Base-by-base conservation (phyloP, 2,797 vertebrate genomes). In the Syngnathus rostellatus region DNA sequence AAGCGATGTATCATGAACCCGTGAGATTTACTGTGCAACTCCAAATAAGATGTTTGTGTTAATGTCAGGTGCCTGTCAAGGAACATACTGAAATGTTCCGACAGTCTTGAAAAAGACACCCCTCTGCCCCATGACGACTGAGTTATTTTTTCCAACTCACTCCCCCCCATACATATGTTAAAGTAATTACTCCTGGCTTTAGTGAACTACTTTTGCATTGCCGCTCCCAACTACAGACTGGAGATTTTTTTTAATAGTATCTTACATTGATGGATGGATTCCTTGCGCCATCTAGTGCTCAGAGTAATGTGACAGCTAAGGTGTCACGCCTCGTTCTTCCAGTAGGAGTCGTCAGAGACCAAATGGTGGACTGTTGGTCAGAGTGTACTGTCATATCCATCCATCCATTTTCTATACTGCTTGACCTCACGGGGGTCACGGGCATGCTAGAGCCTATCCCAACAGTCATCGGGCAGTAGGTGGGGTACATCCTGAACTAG, bases 201-300 rank as follows among this genome's bases (percentile, higher is more conserved):
- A 31, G 9, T 54, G 5, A 54, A 54, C 51, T 23, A 23, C 51
- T 9, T 21, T 53, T 21, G 50, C 50, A 19, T 53, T 53, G 9
- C 17, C 19, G 23, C 9, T 53, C 31, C n/a, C n/a, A 53, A 21
- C 41, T 43, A 43, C 41, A 43, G 41, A 14, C 3, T 31, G 31
- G 31, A 31, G 31, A 4, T 31, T 31, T 4, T 31, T 31, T 31
- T 31, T 31, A 31, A 43, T 43, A 12, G 10, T 12, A 12, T 43
- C 3, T 11, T 12, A 43, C 10, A 43, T 11, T 43, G 11, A 43
- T 53, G 2, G 2, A 57, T 8, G 3, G 55, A 17, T 25, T n/a
- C 66, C 67, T 23, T 65, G 40, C 69, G n/a, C 79, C 78, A 77
- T 17, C 85, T 85, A 46, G 60, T 76, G 85, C 54, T 65, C 40